Evolutionary conservation across 2,113 vertebrate species (phyloP).

Genomic region (Alligator sinensis): DNA sequence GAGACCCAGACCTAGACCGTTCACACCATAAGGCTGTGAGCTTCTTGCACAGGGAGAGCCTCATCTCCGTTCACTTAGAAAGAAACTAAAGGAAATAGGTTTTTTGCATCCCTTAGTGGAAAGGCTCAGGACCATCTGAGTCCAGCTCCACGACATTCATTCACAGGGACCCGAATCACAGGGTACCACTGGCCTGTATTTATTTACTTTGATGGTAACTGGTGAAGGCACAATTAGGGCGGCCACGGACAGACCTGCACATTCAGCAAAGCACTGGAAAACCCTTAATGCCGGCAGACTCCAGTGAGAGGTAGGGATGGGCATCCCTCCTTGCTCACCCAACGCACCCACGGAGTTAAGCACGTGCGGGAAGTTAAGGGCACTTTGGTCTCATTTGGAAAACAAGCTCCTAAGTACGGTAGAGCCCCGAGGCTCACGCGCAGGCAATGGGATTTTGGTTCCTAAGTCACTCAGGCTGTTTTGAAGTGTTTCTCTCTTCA

Average conservation of each 20-base stretch:
- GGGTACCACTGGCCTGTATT: neutral
- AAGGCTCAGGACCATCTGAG: neutral
- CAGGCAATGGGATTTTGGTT: neutral
- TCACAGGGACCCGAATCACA: neutral
- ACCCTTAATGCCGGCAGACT: neutral
- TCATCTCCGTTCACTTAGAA: neutral
- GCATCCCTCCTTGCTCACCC: too few relatives aligned
- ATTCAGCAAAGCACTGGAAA: neutral
- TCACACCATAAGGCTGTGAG: neutral
- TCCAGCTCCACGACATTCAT: neutral
- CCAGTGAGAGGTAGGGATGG: neutral
- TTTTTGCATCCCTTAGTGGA: neutral
- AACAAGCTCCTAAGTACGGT: neutral
- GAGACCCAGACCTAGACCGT: neutral
- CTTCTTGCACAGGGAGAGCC: too few relatives aligned
- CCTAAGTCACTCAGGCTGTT: neutral
- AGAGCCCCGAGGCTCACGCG: neutral
- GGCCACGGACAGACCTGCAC: too few relatives aligned
- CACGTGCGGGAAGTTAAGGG: neutral
- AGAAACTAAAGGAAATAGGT: neutral
- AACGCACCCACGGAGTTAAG: constrained; percentile 12
- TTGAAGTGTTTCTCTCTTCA: neutral
- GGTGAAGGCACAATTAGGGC: neutral
- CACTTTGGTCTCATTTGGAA: too few relatives aligned
- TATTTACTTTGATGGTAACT: neutral